Conservation (phyloP, 1,140 invertebrate genomes). For the Musca domestica region DNA sequence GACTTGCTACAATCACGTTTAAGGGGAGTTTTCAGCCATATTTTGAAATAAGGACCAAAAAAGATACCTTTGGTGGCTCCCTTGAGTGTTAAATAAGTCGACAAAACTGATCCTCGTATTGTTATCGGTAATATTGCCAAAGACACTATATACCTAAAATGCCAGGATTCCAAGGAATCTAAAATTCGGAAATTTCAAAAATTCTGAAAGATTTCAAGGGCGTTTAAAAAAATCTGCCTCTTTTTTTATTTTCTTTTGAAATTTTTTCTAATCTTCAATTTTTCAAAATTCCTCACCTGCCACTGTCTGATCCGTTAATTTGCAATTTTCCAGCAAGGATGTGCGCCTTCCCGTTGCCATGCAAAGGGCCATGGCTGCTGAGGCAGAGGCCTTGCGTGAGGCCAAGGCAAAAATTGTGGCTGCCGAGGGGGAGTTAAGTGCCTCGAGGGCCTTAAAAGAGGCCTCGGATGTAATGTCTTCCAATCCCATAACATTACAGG, state of each 20-base stretch:
- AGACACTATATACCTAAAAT: too few relatives aligned
- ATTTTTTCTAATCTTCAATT: too few relatives aligned
- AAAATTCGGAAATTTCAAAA: not conserved
- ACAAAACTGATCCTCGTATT: too few relatives aligned
- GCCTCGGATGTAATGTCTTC: constrained; percentile 89
- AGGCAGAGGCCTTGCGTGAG: constrained; percentile 75
- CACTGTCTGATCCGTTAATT: not conserved
- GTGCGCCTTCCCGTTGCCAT: constrained; percentile 79
- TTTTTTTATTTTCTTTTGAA: too few relatives aligned
- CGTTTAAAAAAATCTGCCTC: too few relatives aligned
- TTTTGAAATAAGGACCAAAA: too few relatives aligned
- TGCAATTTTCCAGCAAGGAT: constrained; percentile 70
- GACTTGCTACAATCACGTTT: too few relatives aligned
- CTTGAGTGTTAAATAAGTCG: too few relatives aligned
- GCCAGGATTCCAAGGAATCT: too few relatives aligned
- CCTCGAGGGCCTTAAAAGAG: constrained; percentile 83
- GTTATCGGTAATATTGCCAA: too few relatives aligned
- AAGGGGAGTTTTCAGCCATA: too few relatives aligned
- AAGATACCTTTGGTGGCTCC: too few relatives aligned
- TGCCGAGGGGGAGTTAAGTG: constrained; percentile 83
- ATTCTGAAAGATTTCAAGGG: not conserved
- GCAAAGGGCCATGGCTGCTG: constrained; percentile 81
- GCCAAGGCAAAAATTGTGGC: constrained; percentile 75
- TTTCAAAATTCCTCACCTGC: not conserved
- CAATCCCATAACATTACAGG: constrained; percentile 84